A percentile compares a stretch with the other conserved stretches of the same genome.
Conservation (phyloP, 2,888 invertebrate genomes). For the Dromius quadrimaculatus region DNA sequence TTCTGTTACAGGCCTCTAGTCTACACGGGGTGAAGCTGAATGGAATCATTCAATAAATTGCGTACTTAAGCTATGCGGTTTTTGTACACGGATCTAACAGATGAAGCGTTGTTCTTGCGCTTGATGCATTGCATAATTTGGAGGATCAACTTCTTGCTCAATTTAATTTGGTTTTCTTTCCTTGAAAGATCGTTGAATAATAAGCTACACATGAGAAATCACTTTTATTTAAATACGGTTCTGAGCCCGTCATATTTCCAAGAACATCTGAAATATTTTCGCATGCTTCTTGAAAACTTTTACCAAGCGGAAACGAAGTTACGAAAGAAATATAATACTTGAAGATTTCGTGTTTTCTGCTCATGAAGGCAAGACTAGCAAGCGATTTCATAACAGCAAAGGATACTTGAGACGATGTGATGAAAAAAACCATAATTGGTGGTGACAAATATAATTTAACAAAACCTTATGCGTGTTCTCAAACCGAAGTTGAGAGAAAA, state of each 20-base stretch:
- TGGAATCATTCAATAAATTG: no score
- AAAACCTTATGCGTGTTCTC: constrained; percentile 34
- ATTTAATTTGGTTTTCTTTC: no score
- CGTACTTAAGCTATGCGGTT: no score
- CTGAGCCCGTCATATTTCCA: constrained; percentile 22
- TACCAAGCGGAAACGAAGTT: constrained; percentile 6
- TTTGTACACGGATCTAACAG: no score
- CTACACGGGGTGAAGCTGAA: no score
- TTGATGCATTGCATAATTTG: no score
- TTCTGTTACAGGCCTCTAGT: no score
- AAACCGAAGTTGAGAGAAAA: constrained; percentile 10
- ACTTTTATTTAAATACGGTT: no score
- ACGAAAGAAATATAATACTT: constrained; percentile 21
- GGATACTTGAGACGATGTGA: constrained; percentile 29
- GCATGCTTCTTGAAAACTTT: constrained; percentile 27
- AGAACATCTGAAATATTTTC: constrained; percentile 14
- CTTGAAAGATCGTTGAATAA: no score
- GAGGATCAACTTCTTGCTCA: no score
- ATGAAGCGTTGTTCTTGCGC: no score
- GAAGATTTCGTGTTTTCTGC: constrained; percentile 40
- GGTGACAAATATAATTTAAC: constrained; percentile 48
- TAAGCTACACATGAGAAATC: no score
- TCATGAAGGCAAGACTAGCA: constrained; percentile 31
- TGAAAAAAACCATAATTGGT: constrained; percentile 46
- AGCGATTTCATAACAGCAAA: constrained; percentile 21